A percentile compares a stretch with the other conserved stretches of the same genome.
Evolutionary conservation across 1,140 invertebrate genomes (phyloP).

Genomic region (Pseudomyrmex pallidus): DNA sequence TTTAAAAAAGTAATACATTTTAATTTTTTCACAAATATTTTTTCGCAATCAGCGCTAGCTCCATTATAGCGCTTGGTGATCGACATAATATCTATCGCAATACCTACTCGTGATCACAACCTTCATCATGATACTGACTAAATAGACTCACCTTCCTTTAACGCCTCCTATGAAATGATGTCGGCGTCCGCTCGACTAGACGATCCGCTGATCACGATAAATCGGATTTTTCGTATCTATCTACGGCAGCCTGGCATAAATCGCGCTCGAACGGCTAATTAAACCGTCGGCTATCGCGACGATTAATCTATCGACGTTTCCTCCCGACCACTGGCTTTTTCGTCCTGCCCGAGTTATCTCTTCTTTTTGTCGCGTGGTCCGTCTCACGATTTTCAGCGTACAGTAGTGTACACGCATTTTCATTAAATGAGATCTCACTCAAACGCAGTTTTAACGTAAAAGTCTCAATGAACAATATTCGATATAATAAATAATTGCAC

Average conservation of each 20-base stretch:
- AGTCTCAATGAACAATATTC: not conserved
- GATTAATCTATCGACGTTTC: constrained; percentile 80
- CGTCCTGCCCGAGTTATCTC: constrained; percentile 7
- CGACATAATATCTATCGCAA: not conserved
- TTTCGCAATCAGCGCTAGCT: too few relatives aligned
- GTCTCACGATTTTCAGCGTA: not conserved
- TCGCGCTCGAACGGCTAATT: constrained; percentile 75
- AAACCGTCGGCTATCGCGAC: constrained; percentile 80
- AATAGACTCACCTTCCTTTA: constrained; percentile 50
- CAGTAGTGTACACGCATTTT: not conserved
- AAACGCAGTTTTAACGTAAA: not conserved
- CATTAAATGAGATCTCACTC: constrained; percentile 4
- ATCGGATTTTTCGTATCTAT: constrained; percentile 70
- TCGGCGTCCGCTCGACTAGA: constrained; percentile 48
- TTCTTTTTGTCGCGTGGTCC: constrained; percentile 14
- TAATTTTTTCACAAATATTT: not conserved
- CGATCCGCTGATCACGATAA: constrained; percentile 45
- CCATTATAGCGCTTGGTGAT: not conserved
- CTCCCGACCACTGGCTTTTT: constrained; percentile 48
- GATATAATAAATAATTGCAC: not conserved
- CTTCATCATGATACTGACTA: not conserved
- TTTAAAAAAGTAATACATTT: not conserved
- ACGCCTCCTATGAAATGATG: constrained; percentile 37
- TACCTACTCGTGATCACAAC: not conserved
- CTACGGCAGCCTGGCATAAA: constrained; percentile 62